Evolutionary conservation across 2,888 invertebrate genomes (phyloP).

Genomic region (Scaptomyza tumidula): DNA sequence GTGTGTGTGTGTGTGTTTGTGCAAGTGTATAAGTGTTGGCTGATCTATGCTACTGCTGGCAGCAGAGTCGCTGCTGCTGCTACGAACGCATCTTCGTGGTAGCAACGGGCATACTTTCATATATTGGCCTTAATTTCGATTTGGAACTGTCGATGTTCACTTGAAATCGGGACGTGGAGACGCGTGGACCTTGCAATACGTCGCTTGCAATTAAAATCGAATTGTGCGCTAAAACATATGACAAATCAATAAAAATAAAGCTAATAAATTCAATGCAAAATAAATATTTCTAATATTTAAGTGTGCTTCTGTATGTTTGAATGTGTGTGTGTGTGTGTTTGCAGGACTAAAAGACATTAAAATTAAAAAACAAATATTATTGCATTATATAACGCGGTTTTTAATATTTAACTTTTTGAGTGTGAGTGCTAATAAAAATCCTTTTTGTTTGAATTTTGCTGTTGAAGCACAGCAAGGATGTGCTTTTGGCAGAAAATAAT

Average conservation of each 20-base stretch:
- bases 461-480: conserved; percentile 57
- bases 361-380: neutral
- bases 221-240: conserved; percentile 57
- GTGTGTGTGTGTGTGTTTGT: conserved; percentile 27
- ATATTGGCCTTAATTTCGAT: conserved; percentile 82
- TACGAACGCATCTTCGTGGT: conserved; percentile 67
- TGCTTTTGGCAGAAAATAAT: conserved; percentile 17
- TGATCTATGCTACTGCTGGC: conserved; percentile 50
- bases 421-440: conserved; percentile 55
- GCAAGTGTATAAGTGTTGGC: conserved; percentile 30
- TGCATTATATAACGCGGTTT: conserved; percentile 39
- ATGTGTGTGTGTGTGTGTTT: conserved; percentile 20
- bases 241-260: conserved; percentile 44
- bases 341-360: conserved; percentile 21
- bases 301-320: conserved; percentile 3
- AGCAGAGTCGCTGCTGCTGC: conserved; percentile 29
- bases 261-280: conserved; percentile 17
- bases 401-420: conserved; percentile 35
- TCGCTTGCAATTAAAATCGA: conserved; percentile 73
- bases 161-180: conserved; percentile 84
- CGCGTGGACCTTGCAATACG: conserved; percentile 82
- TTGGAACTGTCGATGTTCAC: conserved; percentile 84
- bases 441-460: conserved; percentile 15
- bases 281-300: conserved; percentile 18
- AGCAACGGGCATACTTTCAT: conserved; percentile 72